These are phyloP conservation scores for Ceyx melanurus DNA, from an alignment of 2,113 vertebrate genomes.

Conservation along the genomic window DNA sequence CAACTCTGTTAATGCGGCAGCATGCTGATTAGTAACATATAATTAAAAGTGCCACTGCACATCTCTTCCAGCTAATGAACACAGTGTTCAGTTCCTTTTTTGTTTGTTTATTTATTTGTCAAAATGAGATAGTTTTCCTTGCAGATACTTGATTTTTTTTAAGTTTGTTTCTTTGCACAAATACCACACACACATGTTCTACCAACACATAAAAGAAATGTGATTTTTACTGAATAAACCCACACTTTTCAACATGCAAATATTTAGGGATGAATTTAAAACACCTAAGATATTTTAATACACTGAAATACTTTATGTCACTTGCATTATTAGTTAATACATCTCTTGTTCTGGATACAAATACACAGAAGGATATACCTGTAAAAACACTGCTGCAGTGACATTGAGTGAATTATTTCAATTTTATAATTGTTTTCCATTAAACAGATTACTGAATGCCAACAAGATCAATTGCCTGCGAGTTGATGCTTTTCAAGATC, in stretches of 20 bases:
- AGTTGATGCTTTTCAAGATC: constrained; percentile 98
- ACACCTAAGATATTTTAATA: background rate
- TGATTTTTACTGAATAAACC: background rate
- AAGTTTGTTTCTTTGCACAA: constrained; percentile 24
- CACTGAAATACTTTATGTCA: background rate
- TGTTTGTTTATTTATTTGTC: constrained; percentile 61
- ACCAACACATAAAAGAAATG: background rate
- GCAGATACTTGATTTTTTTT: constrained; percentile 34
- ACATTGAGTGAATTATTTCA: background rate
- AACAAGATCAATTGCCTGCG: constrained; percentile 98
- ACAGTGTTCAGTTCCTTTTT: constrained; percentile 50
- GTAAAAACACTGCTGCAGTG: background rate
- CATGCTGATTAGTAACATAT: constrained; percentile 67
- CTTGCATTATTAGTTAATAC: background rate
- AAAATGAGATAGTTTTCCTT: constrained; percentile 6
- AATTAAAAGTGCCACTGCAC: constrained; percentile 61
- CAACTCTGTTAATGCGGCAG: constrained; percentile 53
- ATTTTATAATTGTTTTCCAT: constrained; percentile 38
- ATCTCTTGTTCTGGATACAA: background rate
- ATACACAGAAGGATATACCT: background rate
- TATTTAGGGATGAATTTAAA: background rate
- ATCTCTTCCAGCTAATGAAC: constrained; percentile 66
- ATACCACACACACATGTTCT: background rate
- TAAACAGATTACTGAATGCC: constrained; percentile 93
- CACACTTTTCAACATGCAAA: background rate